Base-by-base conservation (phyloP, 2,797 vertebrate genomes). In the Pitangus sulphuratus region DNA sequence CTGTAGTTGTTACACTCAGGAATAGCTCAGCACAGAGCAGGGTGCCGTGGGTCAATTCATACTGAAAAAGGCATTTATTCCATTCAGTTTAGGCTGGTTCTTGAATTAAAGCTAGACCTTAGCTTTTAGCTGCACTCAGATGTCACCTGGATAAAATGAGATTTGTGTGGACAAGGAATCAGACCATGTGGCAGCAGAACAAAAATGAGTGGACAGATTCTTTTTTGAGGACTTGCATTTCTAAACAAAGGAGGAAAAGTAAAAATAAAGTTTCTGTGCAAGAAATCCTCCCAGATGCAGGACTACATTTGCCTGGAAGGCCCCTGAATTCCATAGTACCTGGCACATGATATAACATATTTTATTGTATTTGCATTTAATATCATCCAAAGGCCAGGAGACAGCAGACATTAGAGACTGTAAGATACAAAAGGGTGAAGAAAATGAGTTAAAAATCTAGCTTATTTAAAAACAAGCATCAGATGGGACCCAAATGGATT, bases 41-140 rank as follows among this genome's bases (percentile, higher is more conserved):
- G 40, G 7, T 5, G 7, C 15, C 6, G 4, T 18, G 37, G 37
- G 26, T 11, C 9, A 1, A 0, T 28, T 33, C 17, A 0, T 8
- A 8, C 25, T 16, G 40, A 6, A 68, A 75, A 54, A 37, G 28
- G n/a, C 8, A 33, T 35, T 48, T 4, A 24, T n/a, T 6, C 30
- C 48, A 16, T 9, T 13, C 5, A 28, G 16, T 62, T 54, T 9
- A 15, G 42, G 21, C 58, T 74, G 44, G 53, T 18, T n/a, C 35
- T 30, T 19, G 48, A 66, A 10, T 20, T 60, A 26, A 45, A 37
- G 20, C 3, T 5, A 35, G 45, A 21, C 33, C 4, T 19, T 1
- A 35, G 48, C 75, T 53, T 40, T 54, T 3, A 51, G 64, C 13
- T 26, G 48, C 42, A 31, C 60, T 47, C 5, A 1, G 44, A 56